These are phyloP conservation scores for Lepidocyrtinus sp. DNA, from an alignment of 2,888 invertebrate genomes.

Conservation along the genomic window DNA sequence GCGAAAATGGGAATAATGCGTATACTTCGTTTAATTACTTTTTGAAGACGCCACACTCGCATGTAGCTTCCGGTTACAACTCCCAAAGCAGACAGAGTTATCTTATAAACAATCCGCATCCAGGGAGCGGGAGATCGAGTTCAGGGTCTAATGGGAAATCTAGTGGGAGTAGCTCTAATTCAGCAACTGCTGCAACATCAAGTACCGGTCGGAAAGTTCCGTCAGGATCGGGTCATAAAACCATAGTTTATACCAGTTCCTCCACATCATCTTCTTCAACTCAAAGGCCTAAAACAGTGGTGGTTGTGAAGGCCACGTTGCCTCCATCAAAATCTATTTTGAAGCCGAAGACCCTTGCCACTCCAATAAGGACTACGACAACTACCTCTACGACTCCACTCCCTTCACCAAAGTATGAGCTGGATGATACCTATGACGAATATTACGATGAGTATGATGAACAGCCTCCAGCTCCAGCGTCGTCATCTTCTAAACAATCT, in stretches of 20 bases:
- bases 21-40: slow-evolving; percentile 68
- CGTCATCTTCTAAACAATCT: slow-evolving; percentile 15
- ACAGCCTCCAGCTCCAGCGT: slow-evolving; percentile 13
- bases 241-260: slow-evolving; percentile 61
- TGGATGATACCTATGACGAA: slow-evolving; percentile 66
- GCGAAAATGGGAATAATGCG: slow-evolving; percentile 44
- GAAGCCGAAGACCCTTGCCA: slow-evolving; percentile 27
- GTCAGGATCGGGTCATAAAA: slow-evolving; percentile 62
- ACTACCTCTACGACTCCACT: slow-evolving; percentile 41
- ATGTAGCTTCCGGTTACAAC: slow-evolving; percentile 68
- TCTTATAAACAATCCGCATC: slow-evolving; percentile 61
- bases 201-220: slow-evolving; percentile 65
- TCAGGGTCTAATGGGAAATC: neutral
- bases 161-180: slow-evolving; percentile 3
- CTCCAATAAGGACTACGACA: slow-evolving; percentile 25
- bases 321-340: slow-evolving; percentile 42
- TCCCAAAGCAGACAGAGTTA: slow-evolving; percentile 67
- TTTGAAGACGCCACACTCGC: slow-evolving; percentile 68
- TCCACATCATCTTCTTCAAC: slow-evolving; percentile 49
- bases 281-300: slow-evolving; percentile 39
- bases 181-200: neutral
- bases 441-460: slow-evolving; percentile 65
- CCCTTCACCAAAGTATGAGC: slow-evolving; percentile 48
- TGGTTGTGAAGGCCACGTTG: slow-evolving; percentile 39
- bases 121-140: slow-evolving; percentile 1